A percentile compares a stretch with the other conserved stretches of the same genome.
phyloP scores from a whole-genome alignment of 1,140 invertebrate genomes.

The Centruroides sculpturatus region DNA sequence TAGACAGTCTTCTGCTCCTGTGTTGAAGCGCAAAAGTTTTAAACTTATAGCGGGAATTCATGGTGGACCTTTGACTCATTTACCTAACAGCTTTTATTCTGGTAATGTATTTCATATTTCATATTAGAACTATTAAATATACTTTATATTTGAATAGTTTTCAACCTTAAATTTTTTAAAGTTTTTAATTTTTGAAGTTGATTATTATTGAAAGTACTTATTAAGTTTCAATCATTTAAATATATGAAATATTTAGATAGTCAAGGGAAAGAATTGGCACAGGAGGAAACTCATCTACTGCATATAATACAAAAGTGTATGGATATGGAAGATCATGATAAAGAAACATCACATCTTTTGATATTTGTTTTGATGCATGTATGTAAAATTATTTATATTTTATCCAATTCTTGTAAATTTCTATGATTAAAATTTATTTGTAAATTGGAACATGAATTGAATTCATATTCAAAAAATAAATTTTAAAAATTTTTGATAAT shows the following conservation, averaged over 20 bases:
- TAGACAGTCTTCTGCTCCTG: slow-evolving; percentile 73
- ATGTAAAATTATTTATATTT: slow-evolving; percentile 12
- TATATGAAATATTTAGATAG: slow-evolving; percentile 2
- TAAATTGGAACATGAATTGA: no score
- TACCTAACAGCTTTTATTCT: slow-evolving; percentile 41
- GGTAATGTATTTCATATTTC: slow-evolving; percentile 29
- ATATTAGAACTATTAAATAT: no score
- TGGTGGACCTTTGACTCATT: slow-evolving; percentile 42
- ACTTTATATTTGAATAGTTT: no score
- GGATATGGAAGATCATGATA: slow-evolving; percentile 85
- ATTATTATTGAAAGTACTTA: no score
- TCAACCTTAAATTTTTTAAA: no score
- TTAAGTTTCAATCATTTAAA: no score
- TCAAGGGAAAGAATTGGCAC: slow-evolving; percentile 34
- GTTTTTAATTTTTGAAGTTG: no score
- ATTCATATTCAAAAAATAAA: no score
- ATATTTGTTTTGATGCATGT: slow-evolving; percentile 92
- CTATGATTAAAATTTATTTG: no score
- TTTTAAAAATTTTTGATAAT: no score
- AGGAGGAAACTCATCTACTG: slow-evolving; percentile 40
- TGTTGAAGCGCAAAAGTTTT: slow-evolving; percentile 77
- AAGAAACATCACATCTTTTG: slow-evolving; percentile 89
- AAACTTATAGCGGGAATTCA: slow-evolving; percentile 57
- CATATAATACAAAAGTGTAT: slow-evolving; percentile 49
- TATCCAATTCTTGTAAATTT: no score